Evolutionary conservation across 2,888 invertebrate genomes (phyloP).

Genomic region (Andrena minutula): DNA sequence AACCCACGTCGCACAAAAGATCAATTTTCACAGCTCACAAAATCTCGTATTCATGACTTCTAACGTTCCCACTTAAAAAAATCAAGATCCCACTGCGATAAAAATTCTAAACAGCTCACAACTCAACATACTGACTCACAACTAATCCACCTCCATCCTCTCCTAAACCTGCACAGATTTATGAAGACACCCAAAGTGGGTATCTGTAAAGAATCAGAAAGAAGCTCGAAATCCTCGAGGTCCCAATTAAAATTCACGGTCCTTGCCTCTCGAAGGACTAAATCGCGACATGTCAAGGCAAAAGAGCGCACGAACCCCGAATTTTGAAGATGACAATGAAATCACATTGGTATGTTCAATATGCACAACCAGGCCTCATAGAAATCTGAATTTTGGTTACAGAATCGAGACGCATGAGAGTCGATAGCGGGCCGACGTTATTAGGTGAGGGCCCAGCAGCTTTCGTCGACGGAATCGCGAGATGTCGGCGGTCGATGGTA

Average conservation of each 20-base stretch:
- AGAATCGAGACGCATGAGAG: conserved; percentile 80
- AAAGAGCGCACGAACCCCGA: not conserved
- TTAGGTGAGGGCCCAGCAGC: conserved; percentile 67
- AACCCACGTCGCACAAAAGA: no score
- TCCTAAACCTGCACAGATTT: not conserved
- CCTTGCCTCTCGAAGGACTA: not conserved
- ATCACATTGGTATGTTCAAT: not conserved
- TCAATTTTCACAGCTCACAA: no score
- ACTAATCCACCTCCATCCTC: not conserved
- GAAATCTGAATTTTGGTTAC: conserved; percentile 28
- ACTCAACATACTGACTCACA: not conserved
- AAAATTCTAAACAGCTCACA: not conserved
- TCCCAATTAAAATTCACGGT: not conserved
- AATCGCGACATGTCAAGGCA: not conserved
- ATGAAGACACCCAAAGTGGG: not conserved
- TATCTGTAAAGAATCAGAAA: not conserved
- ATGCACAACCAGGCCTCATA: no score
- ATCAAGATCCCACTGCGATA: not conserved
- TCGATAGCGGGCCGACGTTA: conserved; percentile 67
- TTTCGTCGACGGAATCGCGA: conserved; percentile 67
- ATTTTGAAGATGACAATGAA: not conserved
- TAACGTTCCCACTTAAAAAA: not conserved
- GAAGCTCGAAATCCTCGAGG: not conserved
- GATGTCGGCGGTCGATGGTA: conserved; percentile 80
- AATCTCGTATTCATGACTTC: no score